Conservation (phyloP, 2,797 vertebrate genomes). For the Microchirus variegatus region DNA sequence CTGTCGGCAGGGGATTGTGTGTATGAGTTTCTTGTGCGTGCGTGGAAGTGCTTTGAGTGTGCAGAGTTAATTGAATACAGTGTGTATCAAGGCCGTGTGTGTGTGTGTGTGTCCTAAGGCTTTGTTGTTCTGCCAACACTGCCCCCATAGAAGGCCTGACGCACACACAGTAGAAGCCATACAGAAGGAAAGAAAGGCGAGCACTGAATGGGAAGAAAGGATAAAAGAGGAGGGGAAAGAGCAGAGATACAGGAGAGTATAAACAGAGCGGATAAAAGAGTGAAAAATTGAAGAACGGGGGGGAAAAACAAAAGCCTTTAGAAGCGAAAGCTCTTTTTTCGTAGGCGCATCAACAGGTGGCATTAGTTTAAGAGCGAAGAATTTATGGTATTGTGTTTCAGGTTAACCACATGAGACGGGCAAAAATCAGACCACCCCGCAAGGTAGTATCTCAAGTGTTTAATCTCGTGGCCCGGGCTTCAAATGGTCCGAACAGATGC, state of each 20-base stretch:
- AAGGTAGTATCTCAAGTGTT: constrained; percentile 70
- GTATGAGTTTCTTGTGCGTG: constrained; percentile 37
- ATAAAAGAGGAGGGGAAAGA: constrained; percentile 47
- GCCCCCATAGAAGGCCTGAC: constrained; percentile 69
- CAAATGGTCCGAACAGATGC: constrained; percentile 63
- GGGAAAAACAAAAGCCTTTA: constrained; percentile 38
- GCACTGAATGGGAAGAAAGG: constrained; percentile 41
- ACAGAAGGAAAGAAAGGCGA: constrained; percentile 47
- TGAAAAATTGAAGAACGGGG: constrained; percentile 36
- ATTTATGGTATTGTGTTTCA: constrained; percentile 67
- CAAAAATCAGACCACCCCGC: constrained; percentile 72
- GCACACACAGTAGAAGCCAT: constrained; percentile 53
- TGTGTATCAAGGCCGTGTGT: constrained; percentile 69
- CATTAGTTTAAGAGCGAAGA: constrained; percentile 68
- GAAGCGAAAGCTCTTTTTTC: constrained; percentile 59
- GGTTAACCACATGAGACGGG: constrained; percentile 68
- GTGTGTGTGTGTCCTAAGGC: constrained; percentile 60
- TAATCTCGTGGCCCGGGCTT: constrained; percentile 58
- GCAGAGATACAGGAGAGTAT: constrained; percentile 29
- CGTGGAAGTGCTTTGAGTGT: constrained; percentile 67
- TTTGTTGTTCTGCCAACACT: constrained; percentile 79
- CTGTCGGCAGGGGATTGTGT: constrained; percentile 67
- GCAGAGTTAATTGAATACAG: constrained; percentile 78
- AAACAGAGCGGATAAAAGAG: constrained; percentile 43
- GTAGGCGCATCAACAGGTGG: constrained; percentile 70